Evolutionary conservation across 2,888 invertebrate genomes (phyloP), one percentile per base, ranked within the genome.

Genomic region (Stenodera caucasica): DNA sequence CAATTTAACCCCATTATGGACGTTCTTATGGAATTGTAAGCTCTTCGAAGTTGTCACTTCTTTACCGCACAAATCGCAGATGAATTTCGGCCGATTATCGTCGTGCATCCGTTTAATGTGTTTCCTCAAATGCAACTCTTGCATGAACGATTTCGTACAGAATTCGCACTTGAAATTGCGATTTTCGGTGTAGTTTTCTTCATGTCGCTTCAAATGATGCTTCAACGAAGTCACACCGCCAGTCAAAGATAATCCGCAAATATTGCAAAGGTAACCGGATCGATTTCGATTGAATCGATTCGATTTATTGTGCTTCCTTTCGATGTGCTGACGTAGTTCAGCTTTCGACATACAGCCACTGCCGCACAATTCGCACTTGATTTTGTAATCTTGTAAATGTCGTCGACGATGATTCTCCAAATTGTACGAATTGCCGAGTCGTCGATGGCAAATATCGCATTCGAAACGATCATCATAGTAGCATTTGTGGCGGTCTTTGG

Each of bases 1-100:
- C 37, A 80, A 82, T 61, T 82, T 83, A 4, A 81, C 81, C 29
- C 81, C 58, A 12, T 18, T 54, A 35, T 62, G 62, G 4, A 50
- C 53, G 4, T 49, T 26, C 14, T 30, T 32, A 14, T 52, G 52
- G 6, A 11, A 18, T 18, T 30, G n/a, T 49, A 65, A 83, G 82
- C 55, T 82, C 81, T 14, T 15, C 35, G 32, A 14, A 12, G 26
- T 6, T 21, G 53, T 30, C 18, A 54, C 45, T n/a, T 49, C 49
- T 54, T 55, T 58, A 21, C 50, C 54, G 18, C 58, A 58, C 8
- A 55, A 18, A 30, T 54, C 54, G 14, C 58, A 45, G 1, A 23
- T n/a, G 2, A 6, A 21, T 23, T 45, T 45, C 12, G 21, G 45
- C 1, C 23, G 45, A 45, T 21, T 45, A n/a, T 45, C 45, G n/a